Percentiles rank a stretch among this genome's conserved stretches.
These are phyloP conservation scores for Psittacara wagleri DNA, from an alignment of 2,113 vertebrate genomes.

Conservation along the genomic window DNA sequence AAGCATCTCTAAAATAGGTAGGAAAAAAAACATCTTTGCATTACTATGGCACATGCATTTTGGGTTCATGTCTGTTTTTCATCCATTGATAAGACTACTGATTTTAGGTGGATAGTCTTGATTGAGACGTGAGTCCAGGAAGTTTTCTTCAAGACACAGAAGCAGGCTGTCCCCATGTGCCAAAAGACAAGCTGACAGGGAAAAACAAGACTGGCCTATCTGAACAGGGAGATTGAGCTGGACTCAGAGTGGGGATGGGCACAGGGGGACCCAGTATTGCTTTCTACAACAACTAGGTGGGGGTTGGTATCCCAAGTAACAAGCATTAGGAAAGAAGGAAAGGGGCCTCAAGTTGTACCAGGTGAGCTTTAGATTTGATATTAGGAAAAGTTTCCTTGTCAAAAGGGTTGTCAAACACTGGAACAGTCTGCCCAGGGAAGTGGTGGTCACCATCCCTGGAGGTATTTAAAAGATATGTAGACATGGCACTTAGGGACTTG, in stretches of 20 bases:
- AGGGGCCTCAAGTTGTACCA: not conserved
- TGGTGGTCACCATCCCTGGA: not conserved
- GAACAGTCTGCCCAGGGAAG: not conserved
- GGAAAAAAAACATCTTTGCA: fast-evolving
- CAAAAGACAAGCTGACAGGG: not conserved
- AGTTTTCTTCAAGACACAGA: not conserved
- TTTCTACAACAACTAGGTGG: too few species aligned
- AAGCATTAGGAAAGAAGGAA: not conserved
- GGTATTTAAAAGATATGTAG: not conserved
- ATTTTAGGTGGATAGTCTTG: not conserved
- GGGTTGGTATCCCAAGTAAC: not conserved
- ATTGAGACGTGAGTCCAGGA: not conserved
- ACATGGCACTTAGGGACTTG: not conserved
- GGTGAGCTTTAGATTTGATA: not conserved
- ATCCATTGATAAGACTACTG: fast-evolving
- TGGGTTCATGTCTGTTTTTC: not conserved
- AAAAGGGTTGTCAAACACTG: not conserved
- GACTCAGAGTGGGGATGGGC: not conserved
- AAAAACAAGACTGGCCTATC: not conserved
- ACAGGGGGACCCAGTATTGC: not conserved
- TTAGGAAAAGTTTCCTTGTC: not conserved
- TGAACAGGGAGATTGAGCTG: not conserved
- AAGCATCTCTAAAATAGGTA: not conserved
- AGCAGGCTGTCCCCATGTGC: not conserved
- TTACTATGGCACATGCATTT: fast-evolving